Base-by-base conservation (phyloP, 2,797 vertebrate species). In the Notolepis coatsorum region DNA sequence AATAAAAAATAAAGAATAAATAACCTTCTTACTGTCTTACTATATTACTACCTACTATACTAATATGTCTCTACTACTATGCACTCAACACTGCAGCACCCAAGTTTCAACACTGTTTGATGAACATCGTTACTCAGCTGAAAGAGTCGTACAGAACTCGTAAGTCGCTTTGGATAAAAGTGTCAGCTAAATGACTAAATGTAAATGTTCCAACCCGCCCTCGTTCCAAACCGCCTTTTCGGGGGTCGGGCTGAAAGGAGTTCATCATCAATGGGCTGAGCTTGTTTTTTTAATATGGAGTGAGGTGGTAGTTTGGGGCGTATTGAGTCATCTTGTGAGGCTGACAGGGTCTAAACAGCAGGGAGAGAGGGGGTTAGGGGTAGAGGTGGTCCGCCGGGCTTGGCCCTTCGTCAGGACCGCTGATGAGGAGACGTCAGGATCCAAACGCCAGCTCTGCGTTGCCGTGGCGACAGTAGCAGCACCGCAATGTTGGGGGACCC, bases 401-500 rank as follows among this genome's bases (percentile, higher is more conserved):
- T 1, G 12, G 58, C 33, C 61, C 58, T 77, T 79, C 72, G 69
- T 71, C 68, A 23, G 4, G 62, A 23, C 38, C 21, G 52, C 53
- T 65, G 77, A 82, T 77, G 74, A 84, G 61, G 61, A 71, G 73
- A 75, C 84, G 33, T 46, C 61, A 21, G 49, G 68, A 79, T 70
- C 73, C 79, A 84, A 78, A 43, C 77, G 71, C 65, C 77, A 65
- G 80, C 80, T 85, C 77, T 76, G 69, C 37, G 75, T 89, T 83
- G 70, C 82, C 56, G 3, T 49, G 73, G 71, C 38, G 76, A 85
- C 81, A 0, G 51, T 62, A 78, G 51, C 64, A 78, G 75, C 61
- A 72, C 45, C 21, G 63, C 58, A 72, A 75, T 75, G 69, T 84
- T 75, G 68, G 76, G 68, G 76, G 80, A 73, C 68, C 67, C 75